A percentile compares a stretch with the other conserved stretches of the same genome.
Evolutionary conservation across 2,888 invertebrate species (phyloP).

Genomic region (Azorinus chamasolen): DNA sequence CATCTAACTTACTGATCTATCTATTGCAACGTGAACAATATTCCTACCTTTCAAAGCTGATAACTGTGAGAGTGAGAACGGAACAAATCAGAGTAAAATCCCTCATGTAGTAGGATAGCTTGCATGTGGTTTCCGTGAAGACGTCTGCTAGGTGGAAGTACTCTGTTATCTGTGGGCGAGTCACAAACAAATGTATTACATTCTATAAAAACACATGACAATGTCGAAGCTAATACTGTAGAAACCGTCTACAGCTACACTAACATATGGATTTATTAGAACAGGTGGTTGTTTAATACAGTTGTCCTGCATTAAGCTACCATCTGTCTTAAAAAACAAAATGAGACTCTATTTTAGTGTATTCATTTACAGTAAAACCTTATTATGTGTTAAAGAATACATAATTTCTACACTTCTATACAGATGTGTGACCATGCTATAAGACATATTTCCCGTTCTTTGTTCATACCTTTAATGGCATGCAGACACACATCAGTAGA

Average conservation of each 20-base stretch:
- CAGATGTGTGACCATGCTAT: no score
- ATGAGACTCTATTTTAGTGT: neutral
- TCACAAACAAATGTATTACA: neutral
- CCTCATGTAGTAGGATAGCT: conserved; percentile 58
- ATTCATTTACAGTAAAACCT: neutral
- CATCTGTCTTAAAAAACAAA: no score
- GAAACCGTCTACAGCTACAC: neutral
- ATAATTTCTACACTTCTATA: no score
- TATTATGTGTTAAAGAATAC: neutral
- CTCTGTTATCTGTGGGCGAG: conserved; percentile 45
- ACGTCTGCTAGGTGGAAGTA: conserved; percentile 51
- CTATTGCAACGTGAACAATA: no score
- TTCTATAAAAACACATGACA: neutral
- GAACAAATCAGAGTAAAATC: conserved; percentile 60
- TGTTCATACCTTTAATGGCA: conserved; percentile 70
- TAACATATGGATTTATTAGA: no score
- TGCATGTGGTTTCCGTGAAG: conserved; percentile 52
- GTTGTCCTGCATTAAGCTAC: no score
- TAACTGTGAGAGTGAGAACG: conserved; percentile 62
- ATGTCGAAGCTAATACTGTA: neutral
- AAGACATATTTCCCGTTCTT: no score
- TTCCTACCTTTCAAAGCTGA: conserved; percentile 69
- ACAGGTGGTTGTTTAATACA: no score
- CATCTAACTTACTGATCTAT: no score
- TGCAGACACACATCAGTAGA: conserved; percentile 50